Percentiles rank a stretch among this genome's conserved stretches.
These are phyloP conservation scores for Drosophila lacteicornis DNA, from an alignment of 1,140 invertebrate species.

Conservation along the genomic window DNA sequence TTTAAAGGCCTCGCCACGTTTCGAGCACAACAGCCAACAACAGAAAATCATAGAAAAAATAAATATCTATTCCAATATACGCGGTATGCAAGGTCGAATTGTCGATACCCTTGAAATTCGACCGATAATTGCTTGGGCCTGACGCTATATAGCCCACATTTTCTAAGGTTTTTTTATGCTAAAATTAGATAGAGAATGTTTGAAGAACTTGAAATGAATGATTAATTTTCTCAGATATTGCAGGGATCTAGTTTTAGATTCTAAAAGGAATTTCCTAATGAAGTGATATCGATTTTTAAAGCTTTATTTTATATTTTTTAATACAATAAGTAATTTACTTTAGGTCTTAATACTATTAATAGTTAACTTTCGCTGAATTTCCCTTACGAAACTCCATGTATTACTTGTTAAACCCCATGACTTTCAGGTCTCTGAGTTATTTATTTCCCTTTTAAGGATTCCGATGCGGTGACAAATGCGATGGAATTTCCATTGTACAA, in stretches of 20 bases:
- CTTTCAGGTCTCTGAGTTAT: slow-evolving; percentile 10
- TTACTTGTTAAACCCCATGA: neutral
- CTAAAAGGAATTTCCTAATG: no score
- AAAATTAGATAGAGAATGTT: slow-evolving; percentile 22
- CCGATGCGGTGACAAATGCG: slow-evolving; percentile 16
- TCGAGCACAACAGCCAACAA: slow-evolving; percentile 56
- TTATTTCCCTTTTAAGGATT: slow-evolving; percentile 8
- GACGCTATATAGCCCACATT: slow-evolving; percentile 7
- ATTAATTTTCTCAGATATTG: neutral
- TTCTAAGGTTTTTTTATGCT: slow-evolving; percentile 17
- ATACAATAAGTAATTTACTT: neutral
- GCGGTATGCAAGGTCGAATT: slow-evolving; percentile 60
- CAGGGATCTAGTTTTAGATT: neutral
- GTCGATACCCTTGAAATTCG: slow-evolving; percentile 58
- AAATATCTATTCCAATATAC: slow-evolving; percentile 45
- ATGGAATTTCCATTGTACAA: slow-evolving; percentile 20
- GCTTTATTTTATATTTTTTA: neutral
- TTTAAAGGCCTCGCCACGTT: slow-evolving; percentile 70
- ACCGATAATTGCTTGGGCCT: slow-evolving; percentile 31
- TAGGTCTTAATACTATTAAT: neutral
- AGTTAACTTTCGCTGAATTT: neutral
- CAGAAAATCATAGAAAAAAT: slow-evolving; percentile 56
- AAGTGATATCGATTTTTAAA: no score
- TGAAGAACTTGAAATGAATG: neutral
- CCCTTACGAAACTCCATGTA: neutral